Evolutionary conservation across 2,888 invertebrate genomes (phyloP), one percentile per base, ranked within the genome.

Genomic region (Eristalinus sepulchralis): DNA sequence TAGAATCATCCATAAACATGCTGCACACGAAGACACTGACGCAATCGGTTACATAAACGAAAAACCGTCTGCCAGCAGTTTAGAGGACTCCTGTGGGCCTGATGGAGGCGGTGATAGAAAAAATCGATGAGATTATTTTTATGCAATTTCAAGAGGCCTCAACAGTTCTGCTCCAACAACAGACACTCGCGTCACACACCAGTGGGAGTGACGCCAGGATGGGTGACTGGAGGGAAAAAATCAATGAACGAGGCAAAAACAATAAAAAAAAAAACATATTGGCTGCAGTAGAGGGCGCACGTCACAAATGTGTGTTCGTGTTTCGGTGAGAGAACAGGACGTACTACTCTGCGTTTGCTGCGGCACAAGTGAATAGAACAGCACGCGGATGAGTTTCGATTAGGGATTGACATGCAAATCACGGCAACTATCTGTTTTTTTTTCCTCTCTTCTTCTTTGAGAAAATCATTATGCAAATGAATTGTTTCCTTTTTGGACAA

Each of bases 111-210:
- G 22, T 1, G 24, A 24, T n/a, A 10, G 20, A 64, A 76, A n/a
- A 84, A 84, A 84, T 84, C 84, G 63, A 84, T 84, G 53, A 47
- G 66, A 80, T 80, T 72, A 80, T 76, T 80, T 76, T 76, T 72
- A 68, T 80, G 80, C 57, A 76, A 80, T 80, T 76, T 76, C 67
- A 76, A 72, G 73, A 47, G 57, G 34, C 20, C 27, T 53, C 57
- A 34, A 11, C 20, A 64, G 34, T 34, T 53, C 0, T 34, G 63
- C 63, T 22, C 24, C 11, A 4, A 6, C 24, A 10, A 11, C 24
- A 22, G 57, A 24, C 22, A 27, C 57, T n/a, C 11, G 11, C 24
- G 17, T 33, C 34, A 10, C 22, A 64, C 33, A 64, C 36, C 39
- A 57, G 57, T 11, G 57, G 11, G 22, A 64, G 1, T 22, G 3